phyloP scores from a whole-genome alignment of 2,888 invertebrate species.

The Orthosia gothica region DNA sequence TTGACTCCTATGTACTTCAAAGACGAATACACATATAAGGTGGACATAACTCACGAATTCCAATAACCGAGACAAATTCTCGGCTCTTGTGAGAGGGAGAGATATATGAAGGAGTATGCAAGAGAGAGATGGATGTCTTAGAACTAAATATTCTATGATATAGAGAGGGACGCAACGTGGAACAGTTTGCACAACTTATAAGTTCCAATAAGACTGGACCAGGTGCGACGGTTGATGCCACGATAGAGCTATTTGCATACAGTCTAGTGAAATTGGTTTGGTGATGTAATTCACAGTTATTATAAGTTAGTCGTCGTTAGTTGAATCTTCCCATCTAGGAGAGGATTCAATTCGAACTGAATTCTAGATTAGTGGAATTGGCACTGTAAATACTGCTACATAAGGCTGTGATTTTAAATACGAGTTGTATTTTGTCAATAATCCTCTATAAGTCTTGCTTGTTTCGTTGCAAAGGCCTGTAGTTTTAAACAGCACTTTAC shows the following conservation, averaged over 20 bases:
- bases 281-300: constrained; percentile 65
- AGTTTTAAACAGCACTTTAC: constrained; percentile 15
- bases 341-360: constrained; percentile 21
- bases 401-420: constrained; percentile 7
- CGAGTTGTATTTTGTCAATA: too few relatives aligned
- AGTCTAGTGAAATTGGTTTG: constrained; percentile 69
- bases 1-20: constrained; percentile 60
- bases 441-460: too few relatives aligned
- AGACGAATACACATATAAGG: constrained; percentile 62
- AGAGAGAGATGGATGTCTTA: constrained; percentile 76
- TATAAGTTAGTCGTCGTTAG: constrained; percentile 43
- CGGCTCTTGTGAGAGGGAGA: constrained; percentile 67
- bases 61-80: constrained; percentile 77
- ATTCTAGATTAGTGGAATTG: constrained; percentile 3
- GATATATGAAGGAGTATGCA: constrained; percentile 68
- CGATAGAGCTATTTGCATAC: constrained; percentile 87
- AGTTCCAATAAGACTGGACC: constrained; percentile 88
- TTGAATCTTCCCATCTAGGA: neutral
- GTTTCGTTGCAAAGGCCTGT: constrained; percentile 1
- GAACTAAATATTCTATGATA: constrained; percentile 76
- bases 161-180: constrained; percentile 72
- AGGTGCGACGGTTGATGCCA: constrained; percentile 86
- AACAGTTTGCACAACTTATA: constrained; percentile 90
- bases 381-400: neutral
- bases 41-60: constrained; percentile 72